phyloP scores from a whole-genome alignment of 2,888 invertebrate genomes.

The Stictocephala bisonia region DNA sequence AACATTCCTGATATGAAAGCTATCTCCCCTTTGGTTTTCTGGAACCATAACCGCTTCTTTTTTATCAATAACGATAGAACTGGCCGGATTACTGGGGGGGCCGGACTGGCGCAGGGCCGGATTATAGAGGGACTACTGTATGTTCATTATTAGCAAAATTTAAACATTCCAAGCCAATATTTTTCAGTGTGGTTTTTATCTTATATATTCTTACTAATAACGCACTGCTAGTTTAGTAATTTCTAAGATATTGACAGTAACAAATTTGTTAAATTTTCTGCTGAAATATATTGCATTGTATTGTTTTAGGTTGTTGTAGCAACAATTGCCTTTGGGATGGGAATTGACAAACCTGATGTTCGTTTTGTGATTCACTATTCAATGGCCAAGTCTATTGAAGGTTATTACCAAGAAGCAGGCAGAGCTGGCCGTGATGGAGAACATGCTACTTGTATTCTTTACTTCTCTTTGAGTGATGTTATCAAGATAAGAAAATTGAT shows the following conservation, averaged over 20 bases:
- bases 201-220: no score
- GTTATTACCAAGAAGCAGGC: constrained; percentile 98
- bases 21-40: no score
- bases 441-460: constrained; percentile 84
- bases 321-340: constrained; percentile 99
- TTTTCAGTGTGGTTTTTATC: no score
- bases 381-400: constrained; percentile 94
- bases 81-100: no score
- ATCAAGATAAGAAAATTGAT: constrained; percentile 77
- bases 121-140: no score
- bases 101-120: no score
- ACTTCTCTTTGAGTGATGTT: constrained; percentile 88
- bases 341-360: constrained; percentile 98
- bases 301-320: constrained; percentile 82
- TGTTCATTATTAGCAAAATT: no score
- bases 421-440: constrained; percentile 96
- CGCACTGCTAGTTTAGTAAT: constrained; percentile 60
- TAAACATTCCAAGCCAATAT: no score
- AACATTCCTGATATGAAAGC: no score
- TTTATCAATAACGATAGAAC: no score
- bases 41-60: no score
- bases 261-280: background rate
- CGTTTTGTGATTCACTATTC: constrained; percentile 94
- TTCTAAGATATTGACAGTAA: background rate
- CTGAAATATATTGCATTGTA: no score